A percentile compares a stretch with the other conserved stretches of the same genome.
These are phyloP conservation scores for Silurus aristotelis DNA, from an alignment of 2,797 vertebrate genomes.

Conservation along the genomic window DNA sequence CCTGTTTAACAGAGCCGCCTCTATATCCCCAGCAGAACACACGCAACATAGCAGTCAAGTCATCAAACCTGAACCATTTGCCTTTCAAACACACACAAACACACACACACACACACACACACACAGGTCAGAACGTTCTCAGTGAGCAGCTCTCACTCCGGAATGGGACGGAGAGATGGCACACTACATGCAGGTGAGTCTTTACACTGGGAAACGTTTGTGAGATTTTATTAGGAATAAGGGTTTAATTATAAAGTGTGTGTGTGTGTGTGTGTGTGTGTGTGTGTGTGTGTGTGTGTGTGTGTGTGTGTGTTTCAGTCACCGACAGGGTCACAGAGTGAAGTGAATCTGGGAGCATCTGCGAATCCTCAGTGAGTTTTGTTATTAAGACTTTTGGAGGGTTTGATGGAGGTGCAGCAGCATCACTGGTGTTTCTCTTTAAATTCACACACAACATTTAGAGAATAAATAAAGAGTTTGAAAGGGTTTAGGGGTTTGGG, in stretches of 20 bases:
- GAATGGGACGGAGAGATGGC: conserved; percentile 71
- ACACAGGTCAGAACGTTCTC: neutral
- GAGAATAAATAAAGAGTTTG: neutral
- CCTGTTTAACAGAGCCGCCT: conserved; percentile 59
- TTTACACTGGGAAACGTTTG: neutral
- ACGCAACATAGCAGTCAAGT: conserved; percentile 30
- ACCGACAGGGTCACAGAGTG: conserved; percentile 68
- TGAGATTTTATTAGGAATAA: neutral
- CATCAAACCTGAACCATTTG: conserved; percentile 16
- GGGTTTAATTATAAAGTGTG: too few species aligned
- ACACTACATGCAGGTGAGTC: conserved; percentile 70
- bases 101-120: neutral
- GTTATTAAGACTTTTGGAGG: too few species aligned
- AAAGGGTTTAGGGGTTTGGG: neutral
- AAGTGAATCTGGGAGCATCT: conserved; percentile 93
- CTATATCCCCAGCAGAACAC: conserved; percentile 53
- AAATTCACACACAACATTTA: too few species aligned
- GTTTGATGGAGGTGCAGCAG: too few species aligned
- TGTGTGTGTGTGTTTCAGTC: conserved; percentile 63
- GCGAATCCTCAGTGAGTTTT: conserved; percentile 94
- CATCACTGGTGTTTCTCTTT: too few species aligned
- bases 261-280: too few species aligned
- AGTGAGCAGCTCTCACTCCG: conserved; percentile 20
- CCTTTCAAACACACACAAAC: conserved; percentile 6
- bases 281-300: conserved; percentile 44